Conservation (phyloP, 2,888 invertebrate species). For the Podotricha telesiphe region DNA sequence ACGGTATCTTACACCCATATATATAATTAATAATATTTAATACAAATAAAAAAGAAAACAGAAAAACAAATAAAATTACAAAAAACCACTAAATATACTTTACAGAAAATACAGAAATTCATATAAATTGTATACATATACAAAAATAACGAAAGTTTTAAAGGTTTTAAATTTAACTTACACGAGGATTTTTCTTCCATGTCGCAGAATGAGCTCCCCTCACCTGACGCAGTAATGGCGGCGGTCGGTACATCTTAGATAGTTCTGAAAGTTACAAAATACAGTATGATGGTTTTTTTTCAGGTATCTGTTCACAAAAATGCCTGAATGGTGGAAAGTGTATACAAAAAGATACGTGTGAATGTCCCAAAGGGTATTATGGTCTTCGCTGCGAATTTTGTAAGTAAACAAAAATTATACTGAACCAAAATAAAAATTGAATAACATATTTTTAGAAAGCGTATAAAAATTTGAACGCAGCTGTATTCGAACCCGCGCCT, state of each 20-base stretch:
- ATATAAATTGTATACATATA: too few species aligned
- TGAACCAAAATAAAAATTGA: not conserved
- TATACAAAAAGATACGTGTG: slow-evolving; percentile 96
- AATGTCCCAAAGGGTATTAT: slow-evolving; percentile 95
- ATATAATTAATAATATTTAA: too few species aligned
- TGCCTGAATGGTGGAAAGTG: slow-evolving; percentile 97
- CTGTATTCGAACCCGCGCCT: too few species aligned
- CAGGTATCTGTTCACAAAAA: slow-evolving; percentile 95
- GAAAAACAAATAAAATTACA: too few species aligned
- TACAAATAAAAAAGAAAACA: too few species aligned
- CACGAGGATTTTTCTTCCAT: slow-evolving; percentile 76
- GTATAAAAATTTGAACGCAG: too few species aligned
- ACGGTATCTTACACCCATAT: too few species aligned
- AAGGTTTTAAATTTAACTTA: slow-evolving; percentile 51
- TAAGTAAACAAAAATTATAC: slow-evolving; percentile 81
- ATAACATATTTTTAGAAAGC: too few species aligned
- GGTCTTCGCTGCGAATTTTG: slow-evolving; percentile 95
- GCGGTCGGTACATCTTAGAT: slow-evolving; percentile 58
- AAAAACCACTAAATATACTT: too few species aligned
- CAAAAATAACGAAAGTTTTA: too few species aligned
- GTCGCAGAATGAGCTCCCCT: slow-evolving; percentile 66
- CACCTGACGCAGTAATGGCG: slow-evolving; percentile 54
- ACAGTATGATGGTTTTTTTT: slow-evolving; percentile 51
- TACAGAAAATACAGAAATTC: too few species aligned
- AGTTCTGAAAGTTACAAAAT: slow-evolving; percentile 44